These are phyloP conservation scores for Pseudanteris insignis DNA, from an alignment of 2,888 invertebrate species.

Conservation along the genomic window DNA sequence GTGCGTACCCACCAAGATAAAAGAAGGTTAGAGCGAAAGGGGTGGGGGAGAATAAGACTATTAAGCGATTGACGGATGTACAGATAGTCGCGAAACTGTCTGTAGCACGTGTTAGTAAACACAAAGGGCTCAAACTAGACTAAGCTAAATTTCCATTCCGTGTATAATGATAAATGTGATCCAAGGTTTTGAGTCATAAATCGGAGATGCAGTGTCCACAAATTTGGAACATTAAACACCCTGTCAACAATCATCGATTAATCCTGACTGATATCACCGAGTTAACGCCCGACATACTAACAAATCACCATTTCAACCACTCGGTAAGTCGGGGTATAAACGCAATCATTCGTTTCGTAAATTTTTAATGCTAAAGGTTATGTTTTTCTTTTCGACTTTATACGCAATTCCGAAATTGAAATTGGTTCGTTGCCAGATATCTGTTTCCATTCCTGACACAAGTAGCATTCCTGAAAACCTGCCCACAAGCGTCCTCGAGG, in stretches of 20 bases:
- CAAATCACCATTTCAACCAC: slow-evolving; percentile 68
- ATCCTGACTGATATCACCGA: slow-evolving; percentile 53
- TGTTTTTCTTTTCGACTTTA: slow-evolving; percentile 28
- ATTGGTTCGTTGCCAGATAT: slow-evolving; percentile 67
- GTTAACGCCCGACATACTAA: slow-evolving; percentile 56
- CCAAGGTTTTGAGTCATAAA: no score
- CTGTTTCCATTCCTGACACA: slow-evolving; percentile 69
- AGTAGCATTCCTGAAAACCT: slow-evolving; percentile 64
- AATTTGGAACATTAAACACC: slow-evolving; percentile 68
- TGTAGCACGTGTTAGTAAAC: slow-evolving; percentile 38
- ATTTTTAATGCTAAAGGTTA: slow-evolving; percentile 43
- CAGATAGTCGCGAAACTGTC: slow-evolving; percentile 3
- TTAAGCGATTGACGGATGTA: slow-evolving; percentile 15
- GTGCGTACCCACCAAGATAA: no score
- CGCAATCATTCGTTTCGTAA: no score
- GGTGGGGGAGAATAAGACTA: not conserved
- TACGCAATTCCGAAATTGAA: slow-evolving; percentile 52
- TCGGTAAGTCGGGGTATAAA: slow-evolving; percentile 62
- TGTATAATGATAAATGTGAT: slow-evolving; percentile 16
- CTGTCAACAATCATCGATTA: slow-evolving; percentile 37
- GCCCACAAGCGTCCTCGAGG: slow-evolving; percentile 62
- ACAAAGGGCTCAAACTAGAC: slow-evolving; percentile 14
- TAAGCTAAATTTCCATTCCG: slow-evolving; percentile 3
- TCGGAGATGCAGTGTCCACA: slow-evolving; percentile 70
- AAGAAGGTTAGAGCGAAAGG: not conserved